Evolutionary conservation across 2,797 vertebrate genomes (phyloP), one percentile per base, ranked within the genome.

Genomic region (Poeciliopsis paucimaculata): DNA sequence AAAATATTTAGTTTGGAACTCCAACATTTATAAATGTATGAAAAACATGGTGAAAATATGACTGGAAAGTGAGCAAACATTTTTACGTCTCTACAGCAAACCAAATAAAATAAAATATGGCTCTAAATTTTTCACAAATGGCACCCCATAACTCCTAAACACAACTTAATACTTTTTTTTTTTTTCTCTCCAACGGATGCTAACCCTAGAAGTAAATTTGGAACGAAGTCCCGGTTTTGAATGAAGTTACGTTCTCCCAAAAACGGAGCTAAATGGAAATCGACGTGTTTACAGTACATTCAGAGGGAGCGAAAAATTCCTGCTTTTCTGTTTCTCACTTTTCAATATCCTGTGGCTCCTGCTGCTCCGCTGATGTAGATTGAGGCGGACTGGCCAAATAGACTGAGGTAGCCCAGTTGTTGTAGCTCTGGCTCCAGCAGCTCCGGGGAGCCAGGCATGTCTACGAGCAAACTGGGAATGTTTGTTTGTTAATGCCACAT

Each of bases 371-470:
- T 93, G 92, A 91, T 87, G 87, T 39, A 90, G 81, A 93, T 92
- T 91, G 72, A 90, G 80, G 77, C 84, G 80, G 86, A 92, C 83
- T 88, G 77, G 81, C 81, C 85, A 91, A 93, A 93, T 83, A 91
- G 85, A 89, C 83, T 83, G 62, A 84, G 85, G 85, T 77, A 83
- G 88, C 81, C 82, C 82, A 82, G 90, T 94, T 93, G 90, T 92
- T 93, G 86, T 87, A 85, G 80, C 88, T 64, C 68, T 49, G 87
- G 83, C 90, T 92, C 81, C 84, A 46, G 55, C 13, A 73, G 71
- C 85, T 90, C 76, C 60, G 71, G 78, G 84, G 80, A 90, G 77
- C 41, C 76, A 74, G 71, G 70, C 78, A 87, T 73, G 76, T 82
- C 85, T 80, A 87, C 64, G 28, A 77, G 77, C 80, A 85, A 83